These are phyloP conservation scores for Choloepus didactylus DNA, from an alignment of 2,797 vertebrate genomes.

Conservation along the genomic window DNA sequence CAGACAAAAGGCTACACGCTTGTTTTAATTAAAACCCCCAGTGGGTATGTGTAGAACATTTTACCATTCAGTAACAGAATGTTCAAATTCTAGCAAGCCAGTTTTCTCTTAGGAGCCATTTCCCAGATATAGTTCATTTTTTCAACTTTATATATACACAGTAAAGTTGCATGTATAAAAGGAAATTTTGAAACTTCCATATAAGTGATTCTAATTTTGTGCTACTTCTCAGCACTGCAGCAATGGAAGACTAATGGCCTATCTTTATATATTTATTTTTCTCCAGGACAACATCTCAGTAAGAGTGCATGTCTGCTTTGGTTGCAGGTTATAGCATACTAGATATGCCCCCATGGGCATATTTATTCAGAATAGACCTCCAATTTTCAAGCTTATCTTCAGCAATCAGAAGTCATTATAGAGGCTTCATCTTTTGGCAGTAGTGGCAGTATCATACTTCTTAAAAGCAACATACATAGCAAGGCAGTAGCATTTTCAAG, in stretches of 20 bases:
- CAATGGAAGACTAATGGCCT: no score
- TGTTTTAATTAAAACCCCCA: constrained; percentile 32
- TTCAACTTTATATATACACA: no score
- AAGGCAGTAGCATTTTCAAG: no score
- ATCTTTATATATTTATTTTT: no score
- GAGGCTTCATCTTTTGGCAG: background rate
- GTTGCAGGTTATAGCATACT: background rate
- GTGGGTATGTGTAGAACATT: background rate
- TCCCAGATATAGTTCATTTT: background rate
- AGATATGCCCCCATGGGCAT: no score
- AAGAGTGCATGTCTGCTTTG: background rate
- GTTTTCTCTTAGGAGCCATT: background rate
- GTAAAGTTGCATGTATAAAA: no score
- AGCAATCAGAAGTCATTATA: background rate
- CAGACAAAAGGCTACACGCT: background rate
- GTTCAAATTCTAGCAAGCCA: no score
- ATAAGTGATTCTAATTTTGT: no score
- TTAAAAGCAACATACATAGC: no score
- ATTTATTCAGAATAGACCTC: background rate
- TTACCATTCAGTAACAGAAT: background rate
- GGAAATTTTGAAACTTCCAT: background rate
- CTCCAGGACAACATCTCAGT: background rate
- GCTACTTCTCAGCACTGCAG: no score
- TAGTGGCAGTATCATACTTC: background rate
- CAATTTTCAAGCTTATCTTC: background rate